Conservation (phyloP, 2,113 vertebrate species). For the Bufo gargarizans region DNA sequence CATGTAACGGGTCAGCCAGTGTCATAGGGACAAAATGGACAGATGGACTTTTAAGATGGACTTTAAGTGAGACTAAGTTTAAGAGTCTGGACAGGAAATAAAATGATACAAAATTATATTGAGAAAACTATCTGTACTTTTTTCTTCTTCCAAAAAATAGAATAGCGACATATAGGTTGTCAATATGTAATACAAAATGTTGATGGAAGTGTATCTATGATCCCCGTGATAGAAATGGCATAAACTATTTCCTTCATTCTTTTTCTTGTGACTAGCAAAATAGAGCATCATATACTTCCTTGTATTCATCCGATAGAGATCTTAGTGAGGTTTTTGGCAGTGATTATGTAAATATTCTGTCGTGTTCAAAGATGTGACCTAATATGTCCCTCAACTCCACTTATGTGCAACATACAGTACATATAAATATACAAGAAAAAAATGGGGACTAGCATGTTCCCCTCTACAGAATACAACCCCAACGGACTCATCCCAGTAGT, state of each 20-base stretch:
- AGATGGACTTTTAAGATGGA: no score
- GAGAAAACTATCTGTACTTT: no score
- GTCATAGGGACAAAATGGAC: no score
- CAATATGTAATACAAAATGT: no score
- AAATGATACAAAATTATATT: no score
- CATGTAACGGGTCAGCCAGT: no score
- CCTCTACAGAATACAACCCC: background rate
- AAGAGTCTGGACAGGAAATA: no score
- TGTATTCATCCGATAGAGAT: background rate
- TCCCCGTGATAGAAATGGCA: background rate
- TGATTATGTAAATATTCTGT: background rate
- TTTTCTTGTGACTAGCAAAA: background rate
- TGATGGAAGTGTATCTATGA: no score
- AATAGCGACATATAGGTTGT: no score
- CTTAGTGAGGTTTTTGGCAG: background rate
- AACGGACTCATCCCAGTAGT: background rate
- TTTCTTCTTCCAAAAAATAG: no score
- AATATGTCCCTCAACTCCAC: background rate
- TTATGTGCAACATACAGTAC: background rate
- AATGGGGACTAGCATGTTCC: background rate
- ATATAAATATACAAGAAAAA: background rate
- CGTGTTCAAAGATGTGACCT: background rate
- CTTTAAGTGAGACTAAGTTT: no score
- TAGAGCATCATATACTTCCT: background rate
- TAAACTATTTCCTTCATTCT: background rate